A percentile compares a stretch with the other conserved stretches of the same genome.
phyloP scores from a whole-genome alignment of 2,888 invertebrate genomes.

The Phaonia tiefii region DNA sequence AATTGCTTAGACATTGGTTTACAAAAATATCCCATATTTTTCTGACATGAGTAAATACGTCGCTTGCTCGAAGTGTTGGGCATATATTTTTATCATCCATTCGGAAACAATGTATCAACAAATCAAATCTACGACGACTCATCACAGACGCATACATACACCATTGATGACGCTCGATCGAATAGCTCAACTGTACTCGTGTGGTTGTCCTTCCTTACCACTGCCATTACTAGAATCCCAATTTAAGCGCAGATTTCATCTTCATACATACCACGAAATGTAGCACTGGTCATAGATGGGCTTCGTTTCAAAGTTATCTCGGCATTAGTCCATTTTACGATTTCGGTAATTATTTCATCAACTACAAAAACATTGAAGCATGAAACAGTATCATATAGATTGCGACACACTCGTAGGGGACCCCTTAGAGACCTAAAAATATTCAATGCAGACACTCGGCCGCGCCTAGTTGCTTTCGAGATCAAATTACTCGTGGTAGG shows the following conservation, averaged over 20 bases:
- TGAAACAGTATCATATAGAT: not conserved
- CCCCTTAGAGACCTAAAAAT: constrained; percentile 53
- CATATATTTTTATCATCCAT: constrained; percentile 56
- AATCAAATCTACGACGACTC: constrained; percentile 66
- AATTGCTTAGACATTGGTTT: constrained; percentile 50
- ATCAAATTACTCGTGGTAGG: too few relatives aligned
- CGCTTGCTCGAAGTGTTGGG: constrained; percentile 43
- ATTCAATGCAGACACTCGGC: constrained; percentile 44
- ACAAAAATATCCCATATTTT: constrained; percentile 53
- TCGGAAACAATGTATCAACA: constrained; percentile 64
- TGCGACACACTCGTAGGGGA: not conserved
- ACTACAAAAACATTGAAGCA: constrained; percentile 25
- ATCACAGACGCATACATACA: constrained; percentile 63
- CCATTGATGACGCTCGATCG: constrained; percentile 55
- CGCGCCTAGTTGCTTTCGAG: constrained; percentile 27
- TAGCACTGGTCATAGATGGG: constrained; percentile 9
- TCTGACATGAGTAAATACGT: constrained; percentile 49
- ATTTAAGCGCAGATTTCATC: constrained; percentile 30
- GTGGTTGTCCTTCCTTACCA: constrained; percentile 25
- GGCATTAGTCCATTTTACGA: constrained; percentile 34
- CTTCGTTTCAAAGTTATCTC: constrained; percentile 17
- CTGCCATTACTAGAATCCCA: constrained; percentile 26
- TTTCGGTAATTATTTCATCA: constrained; percentile 18
- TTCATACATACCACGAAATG: constrained; percentile 18
- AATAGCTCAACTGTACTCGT: constrained; percentile 38